These are phyloP conservation scores for Crocallis elinguaria DNA, from an alignment of 2,888 invertebrate genomes.

Conservation along the genomic window DNA sequence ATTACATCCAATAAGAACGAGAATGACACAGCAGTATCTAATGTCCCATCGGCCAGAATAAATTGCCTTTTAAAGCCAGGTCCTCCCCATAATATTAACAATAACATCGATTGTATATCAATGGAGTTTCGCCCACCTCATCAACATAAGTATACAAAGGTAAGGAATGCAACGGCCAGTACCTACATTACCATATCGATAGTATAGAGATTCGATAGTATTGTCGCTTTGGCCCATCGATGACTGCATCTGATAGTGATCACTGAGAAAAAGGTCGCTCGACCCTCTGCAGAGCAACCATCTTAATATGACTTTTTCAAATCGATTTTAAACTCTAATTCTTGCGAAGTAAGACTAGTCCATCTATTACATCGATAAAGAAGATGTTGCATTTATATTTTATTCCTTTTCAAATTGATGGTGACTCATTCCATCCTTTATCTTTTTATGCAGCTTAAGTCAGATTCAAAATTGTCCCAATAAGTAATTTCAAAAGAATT, in stretches of 20 bases:
- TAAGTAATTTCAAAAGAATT: slow-evolving; percentile 9
- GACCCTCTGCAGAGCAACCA: slow-evolving; percentile 60
- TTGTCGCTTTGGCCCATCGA: slow-evolving; percentile 74
- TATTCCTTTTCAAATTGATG: slow-evolving; percentile 72
- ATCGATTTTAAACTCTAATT: slow-evolving; percentile 47
- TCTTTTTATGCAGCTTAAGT: slow-evolving; percentile 56
- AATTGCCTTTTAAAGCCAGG: slow-evolving; percentile 77
- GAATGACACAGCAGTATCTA: slow-evolving; percentile 69
- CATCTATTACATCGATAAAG: slow-evolving; percentile 25
- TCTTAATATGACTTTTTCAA: slow-evolving; percentile 37
- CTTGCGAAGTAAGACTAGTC: slow-evolving; percentile 34
- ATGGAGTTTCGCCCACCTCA: slow-evolving; percentile 82
- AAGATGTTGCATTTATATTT: slow-evolving; percentile 49
- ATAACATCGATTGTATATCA: slow-evolving; percentile 77
- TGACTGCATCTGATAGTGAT: slow-evolving; percentile 72
- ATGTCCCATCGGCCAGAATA: slow-evolving; percentile 71
- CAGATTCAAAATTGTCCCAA: slow-evolving; percentile 33
- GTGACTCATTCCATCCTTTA: slow-evolving; percentile 71
- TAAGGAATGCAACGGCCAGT: slow-evolving; percentile 65
- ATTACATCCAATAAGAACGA: slow-evolving; percentile 42
- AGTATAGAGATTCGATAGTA: slow-evolving; percentile 62
- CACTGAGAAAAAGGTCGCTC: slow-evolving; percentile 70
- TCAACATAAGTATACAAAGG: slow-evolving; percentile 80
- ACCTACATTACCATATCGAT: slow-evolving; percentile 79
- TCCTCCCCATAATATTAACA: slow-evolving; percentile 76